These are phyloP conservation scores for Amiota mariae DNA, from an alignment of 2,888 invertebrate species.

Conservation along the genomic window DNA sequence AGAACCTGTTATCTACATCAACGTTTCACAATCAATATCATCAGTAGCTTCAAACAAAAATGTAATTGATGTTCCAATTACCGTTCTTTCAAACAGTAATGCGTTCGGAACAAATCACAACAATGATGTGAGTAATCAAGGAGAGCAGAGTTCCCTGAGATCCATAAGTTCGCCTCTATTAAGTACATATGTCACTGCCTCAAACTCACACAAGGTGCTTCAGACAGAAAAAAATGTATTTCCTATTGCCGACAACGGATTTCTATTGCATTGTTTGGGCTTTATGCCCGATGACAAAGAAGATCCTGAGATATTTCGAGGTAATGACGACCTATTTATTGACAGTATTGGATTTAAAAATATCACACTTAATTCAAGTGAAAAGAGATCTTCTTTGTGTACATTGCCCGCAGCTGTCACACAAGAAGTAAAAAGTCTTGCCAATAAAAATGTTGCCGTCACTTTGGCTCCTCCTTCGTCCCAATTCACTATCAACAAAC, in stretches of 20 bases:
- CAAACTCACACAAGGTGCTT: slow-evolving; percentile 21
- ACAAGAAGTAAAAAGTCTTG: slow-evolving; percentile 72
- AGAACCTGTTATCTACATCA: slow-evolving; percentile 18
- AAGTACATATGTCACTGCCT: slow-evolving; percentile 31
- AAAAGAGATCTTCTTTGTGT: slow-evolving; percentile 69
- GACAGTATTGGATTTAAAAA: slow-evolving; percentile 32
- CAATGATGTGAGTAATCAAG: neutral
- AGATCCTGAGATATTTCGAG: slow-evolving; percentile 69
- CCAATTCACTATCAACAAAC: slow-evolving; percentile 60
- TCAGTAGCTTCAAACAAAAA: slow-evolving; percentile 33
- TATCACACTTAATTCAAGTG: neutral
- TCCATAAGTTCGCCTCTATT: slow-evolving; percentile 50
- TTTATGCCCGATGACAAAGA: slow-evolving; percentile 73
- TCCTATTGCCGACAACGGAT: slow-evolving; percentile 72
- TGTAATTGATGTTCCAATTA: slow-evolving; percentile 38
- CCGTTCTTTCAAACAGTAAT: no score
- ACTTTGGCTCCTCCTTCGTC: slow-evolving; percentile 64
- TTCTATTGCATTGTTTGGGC: slow-evolving; percentile 70
- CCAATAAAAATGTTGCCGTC: slow-evolving; percentile 70
- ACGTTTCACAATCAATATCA: slow-evolving; percentile 30
- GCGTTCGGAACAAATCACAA: no score
- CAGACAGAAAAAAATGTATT: slow-evolving; percentile 55
- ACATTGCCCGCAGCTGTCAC: slow-evolving; percentile 71
- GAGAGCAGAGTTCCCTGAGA: slow-evolving; percentile 32
- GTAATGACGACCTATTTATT: slow-evolving; percentile 54